Conservation (phyloP, 2,113 vertebrate genomes). For the Menura novaehollandiae region DNA sequence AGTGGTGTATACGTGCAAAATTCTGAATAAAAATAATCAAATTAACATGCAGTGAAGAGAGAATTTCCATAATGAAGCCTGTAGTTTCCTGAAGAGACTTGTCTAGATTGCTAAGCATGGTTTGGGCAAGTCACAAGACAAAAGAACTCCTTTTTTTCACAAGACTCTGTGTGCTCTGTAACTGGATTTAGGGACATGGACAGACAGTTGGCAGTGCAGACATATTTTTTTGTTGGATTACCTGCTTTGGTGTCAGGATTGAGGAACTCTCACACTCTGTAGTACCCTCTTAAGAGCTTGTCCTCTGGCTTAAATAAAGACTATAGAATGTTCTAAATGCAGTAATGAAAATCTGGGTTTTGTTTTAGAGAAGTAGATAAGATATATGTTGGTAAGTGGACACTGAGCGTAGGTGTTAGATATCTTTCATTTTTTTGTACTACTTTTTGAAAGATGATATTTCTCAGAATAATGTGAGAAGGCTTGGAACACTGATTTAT, state of each 20-base stretch:
- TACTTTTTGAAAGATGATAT: not conserved
- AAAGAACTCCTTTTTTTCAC: not conserved
- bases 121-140: not conserved
- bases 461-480: constrained; percentile 40
- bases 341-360: not conserved
- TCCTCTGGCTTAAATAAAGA: not conserved
- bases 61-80: constrained; percentile 26
- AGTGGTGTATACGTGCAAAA: constrained; percentile 20
- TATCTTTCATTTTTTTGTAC: not conserved
- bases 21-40: constrained; percentile 39
- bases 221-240: not conserved
- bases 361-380: not conserved
- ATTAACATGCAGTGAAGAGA: not conserved
- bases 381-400: not conserved
- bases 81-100: constrained; percentile 22
- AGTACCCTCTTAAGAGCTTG: not conserved
- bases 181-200: not conserved
- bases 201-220: not conserved
- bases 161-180: not conserved
- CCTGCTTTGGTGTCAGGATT: not conserved
- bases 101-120: not conserved
- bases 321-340: not conserved
- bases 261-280: not conserved
- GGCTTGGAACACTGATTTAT: constrained; percentile 3
- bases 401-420: not conserved